Conservation (phyloP, 1,140 invertebrate genomes). For the Prorops nasuta region DNA sequence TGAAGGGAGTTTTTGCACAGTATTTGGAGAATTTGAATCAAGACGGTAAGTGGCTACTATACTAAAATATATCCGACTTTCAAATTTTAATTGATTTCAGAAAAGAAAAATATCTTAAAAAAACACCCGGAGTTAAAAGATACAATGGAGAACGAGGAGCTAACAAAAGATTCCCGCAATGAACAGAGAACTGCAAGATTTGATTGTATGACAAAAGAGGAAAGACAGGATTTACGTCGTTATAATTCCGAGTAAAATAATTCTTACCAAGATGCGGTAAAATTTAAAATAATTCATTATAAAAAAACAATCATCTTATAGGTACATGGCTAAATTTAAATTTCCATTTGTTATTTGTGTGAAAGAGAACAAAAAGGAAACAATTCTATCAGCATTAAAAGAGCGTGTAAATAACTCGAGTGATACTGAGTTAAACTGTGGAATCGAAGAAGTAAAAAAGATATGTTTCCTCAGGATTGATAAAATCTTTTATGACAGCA, state of each 20-base stretch:
- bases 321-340: conserved; percentile 67
- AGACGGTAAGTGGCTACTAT: conserved; percentile 49
- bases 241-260: conserved; percentile 58
- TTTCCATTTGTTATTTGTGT: conserved; percentile 74
- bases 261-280: conserved; percentile 9
- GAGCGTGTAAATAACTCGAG: conserved; percentile 57
- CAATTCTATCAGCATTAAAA: conserved; percentile 61
- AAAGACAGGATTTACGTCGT: conserved; percentile 55
- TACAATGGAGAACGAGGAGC: conserved; percentile 55
- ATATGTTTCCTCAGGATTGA: conserved; percentile 63
- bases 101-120: conserved; percentile 58
- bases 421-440: conserved; percentile 59
- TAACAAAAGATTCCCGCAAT: conserved; percentile 61
- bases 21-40: conserved; percentile 60
- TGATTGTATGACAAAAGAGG: conserved; percentile 54
- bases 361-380: conserved; percentile 63
- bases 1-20: conserved; percentile 57
- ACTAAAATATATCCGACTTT: background rate
- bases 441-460: conserved; percentile 70
- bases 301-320: conserved; percentile 36
- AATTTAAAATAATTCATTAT: conserved; percentile 7
- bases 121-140: conserved; percentile 68
- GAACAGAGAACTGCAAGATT: conserved; percentile 64
- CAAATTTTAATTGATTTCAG: conserved; percentile 41
- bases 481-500: conserved; percentile 60